phyloP scores from a whole-genome alignment of 2,797 vertebrate genomes.

The Rhinella marina region DNA sequence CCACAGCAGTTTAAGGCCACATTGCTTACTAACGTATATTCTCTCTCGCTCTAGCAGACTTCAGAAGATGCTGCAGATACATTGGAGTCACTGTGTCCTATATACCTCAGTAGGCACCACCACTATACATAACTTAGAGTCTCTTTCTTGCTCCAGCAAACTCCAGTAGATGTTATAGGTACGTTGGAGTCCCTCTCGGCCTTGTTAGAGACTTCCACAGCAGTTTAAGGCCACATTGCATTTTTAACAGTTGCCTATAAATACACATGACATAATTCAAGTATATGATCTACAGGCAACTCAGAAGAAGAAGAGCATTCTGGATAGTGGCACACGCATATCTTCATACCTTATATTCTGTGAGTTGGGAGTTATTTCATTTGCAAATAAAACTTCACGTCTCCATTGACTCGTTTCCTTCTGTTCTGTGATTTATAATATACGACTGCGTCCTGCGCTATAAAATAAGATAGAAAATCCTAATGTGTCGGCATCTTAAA shows the following conservation, averaged over 20 bases:
- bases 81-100: background rate
- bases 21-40: too few relatives aligned
- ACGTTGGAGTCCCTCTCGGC: background rate
- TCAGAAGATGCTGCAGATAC: background rate
- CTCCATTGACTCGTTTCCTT: background rate
- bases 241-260: background rate
- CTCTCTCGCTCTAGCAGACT: background rate
- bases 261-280: background rate
- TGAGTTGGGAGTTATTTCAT: background rate
- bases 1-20: background rate
- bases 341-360: background rate
- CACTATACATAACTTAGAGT: background rate
- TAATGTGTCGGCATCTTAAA: conserved; percentile 16
- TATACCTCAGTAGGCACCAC: too few relatives aligned
- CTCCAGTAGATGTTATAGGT: background rate
- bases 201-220: background rate
- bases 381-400: background rate
- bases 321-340: background rate
- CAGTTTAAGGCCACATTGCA: background rate
- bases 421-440: background rate
- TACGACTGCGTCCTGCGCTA: background rate
- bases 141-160: background rate
- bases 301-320: background rate
- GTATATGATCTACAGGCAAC: too few relatives aligned
- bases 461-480: background rate